Conservation (phyloP, 2,888 invertebrate genomes). For the Tenthredo mesomela region DNA sequence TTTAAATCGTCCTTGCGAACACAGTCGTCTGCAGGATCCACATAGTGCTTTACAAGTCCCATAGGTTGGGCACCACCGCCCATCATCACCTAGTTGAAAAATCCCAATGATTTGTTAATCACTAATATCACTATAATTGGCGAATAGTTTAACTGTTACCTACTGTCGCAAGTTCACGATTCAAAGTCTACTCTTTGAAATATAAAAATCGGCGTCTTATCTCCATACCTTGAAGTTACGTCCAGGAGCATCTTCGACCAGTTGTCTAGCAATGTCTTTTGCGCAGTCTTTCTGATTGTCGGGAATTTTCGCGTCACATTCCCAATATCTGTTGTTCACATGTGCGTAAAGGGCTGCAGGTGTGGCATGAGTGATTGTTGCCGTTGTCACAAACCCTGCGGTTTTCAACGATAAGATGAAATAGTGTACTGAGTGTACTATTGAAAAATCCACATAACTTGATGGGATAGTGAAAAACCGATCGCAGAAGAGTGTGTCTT, state of each 20-base stretch:
- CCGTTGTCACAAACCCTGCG: conserved; percentile 84
- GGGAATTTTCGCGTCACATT: conserved; percentile 79
- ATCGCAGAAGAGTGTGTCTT: not conserved
- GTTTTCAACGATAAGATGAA: conserved; percentile 41
- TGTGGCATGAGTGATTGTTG: conserved; percentile 84
- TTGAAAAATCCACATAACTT: conserved; percentile 76
- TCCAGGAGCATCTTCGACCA: conserved; percentile 83
- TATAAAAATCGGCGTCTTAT: not conserved
- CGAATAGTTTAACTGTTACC: not conserved
- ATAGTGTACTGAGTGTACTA: too few species aligned
- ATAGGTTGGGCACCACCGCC: conserved; percentile 82
- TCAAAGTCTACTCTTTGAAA: not conserved
- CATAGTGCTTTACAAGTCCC: conserved; percentile 70
- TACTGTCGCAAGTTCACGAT: not conserved
- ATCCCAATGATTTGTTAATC: not conserved
- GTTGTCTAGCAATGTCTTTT: conserved; percentile 83
- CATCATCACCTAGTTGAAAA: conserved; percentile 79
- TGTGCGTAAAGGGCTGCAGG: conserved; percentile 82
- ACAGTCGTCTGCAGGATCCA: conserved; percentile 75
- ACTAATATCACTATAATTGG: too few species aligned
- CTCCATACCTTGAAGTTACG: conserved; percentile 80
- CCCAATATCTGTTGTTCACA: conserved; percentile 81
- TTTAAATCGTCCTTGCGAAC: conserved; percentile 80
- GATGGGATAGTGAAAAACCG: not conserved
- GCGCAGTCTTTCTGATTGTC: conserved; percentile 72